phyloP scores from a whole-genome alignment of 2,797 vertebrate genomes.

The Crocidura indochinensis region DNA sequence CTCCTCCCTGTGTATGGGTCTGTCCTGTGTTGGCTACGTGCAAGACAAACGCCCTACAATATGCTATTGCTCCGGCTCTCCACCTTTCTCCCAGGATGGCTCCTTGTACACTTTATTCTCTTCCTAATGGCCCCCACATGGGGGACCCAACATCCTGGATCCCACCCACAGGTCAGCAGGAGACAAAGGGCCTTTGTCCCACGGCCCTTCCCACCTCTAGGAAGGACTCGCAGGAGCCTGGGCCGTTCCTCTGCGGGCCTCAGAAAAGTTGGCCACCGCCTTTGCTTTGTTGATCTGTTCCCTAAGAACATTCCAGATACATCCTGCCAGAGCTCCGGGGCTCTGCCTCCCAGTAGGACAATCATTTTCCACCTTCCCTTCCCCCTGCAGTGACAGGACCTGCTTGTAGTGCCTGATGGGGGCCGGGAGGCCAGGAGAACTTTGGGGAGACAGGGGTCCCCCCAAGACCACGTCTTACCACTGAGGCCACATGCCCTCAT shows the following conservation, averaged over 20 bases:
- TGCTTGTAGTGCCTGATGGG: no score
- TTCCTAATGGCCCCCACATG: neutral
- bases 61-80: no score
- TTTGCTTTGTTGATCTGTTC: constrained; percentile 62
- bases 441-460: no score
- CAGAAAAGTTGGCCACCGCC: neutral
- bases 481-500: no score
- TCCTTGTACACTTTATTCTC: neutral
- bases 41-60: no score
- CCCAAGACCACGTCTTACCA: no score
- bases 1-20: no score
- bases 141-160: neutral
- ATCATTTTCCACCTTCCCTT: constrained; percentile 27
- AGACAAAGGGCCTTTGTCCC: constrained; percentile 49
- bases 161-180: neutral
- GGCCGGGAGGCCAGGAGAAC: no score
- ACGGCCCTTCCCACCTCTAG: neutral
- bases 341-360: constrained; percentile 42
- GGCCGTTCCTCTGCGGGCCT: neutral
- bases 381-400: no score
- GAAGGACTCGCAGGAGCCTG: neutral
- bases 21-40: no score
- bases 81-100: neutral
- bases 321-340: neutral
- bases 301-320: constrained; percentile 43